Evolutionary conservation across 35 echinoderm and acorn worm species (phyloP), one percentile per base, ranked within the genome.

Genomic region (Stichopus chloronotus): DNA sequence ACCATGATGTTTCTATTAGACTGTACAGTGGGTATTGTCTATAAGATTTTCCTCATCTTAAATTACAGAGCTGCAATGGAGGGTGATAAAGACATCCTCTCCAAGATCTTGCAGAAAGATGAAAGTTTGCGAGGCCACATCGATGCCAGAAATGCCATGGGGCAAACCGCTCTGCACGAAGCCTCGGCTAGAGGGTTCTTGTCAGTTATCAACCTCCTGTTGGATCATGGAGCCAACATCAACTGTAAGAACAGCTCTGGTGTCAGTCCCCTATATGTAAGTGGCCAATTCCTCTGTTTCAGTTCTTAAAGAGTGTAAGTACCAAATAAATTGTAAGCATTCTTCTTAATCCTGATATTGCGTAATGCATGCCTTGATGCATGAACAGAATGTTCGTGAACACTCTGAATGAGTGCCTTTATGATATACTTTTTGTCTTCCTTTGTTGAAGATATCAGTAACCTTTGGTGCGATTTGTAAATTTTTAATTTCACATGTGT

Each of bases 201-300:
- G 16, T 55, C 59, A 14, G 92, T 94, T 25, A 90, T 95, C 2
- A 90, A 78, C 20, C 83, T 86, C 13, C 87, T 98, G 25, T 77
- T 98, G 56, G 96, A 98, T 5, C 22, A 91, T 79, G 90, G 87
- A 3, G 96, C 96, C 30, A 98, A 94, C 86, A 90, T 98, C 61
- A 98, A 98, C 90, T 92, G 92, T 79, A 98, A 98, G 84, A 93
- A 95, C 93, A 96, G 96, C 68, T 95, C 93, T 17, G 89, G 94
- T 5, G 92, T 95, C 83, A 96, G 94, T 71, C 96, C 96, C n/a
- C 93, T 98, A 6, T 94, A 98, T 78, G 96, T 98, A 95, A 98
- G 96, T 94, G 59, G 8, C 57, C 1, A 8, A 56, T 43, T 22
- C 17, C 5, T 7, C 24, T 22, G 14, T 83, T 6, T 83, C 17